Evolutionary conservation across 2,888 invertebrate species (phyloP).

Genomic region (Embidobia sp.): DNA sequence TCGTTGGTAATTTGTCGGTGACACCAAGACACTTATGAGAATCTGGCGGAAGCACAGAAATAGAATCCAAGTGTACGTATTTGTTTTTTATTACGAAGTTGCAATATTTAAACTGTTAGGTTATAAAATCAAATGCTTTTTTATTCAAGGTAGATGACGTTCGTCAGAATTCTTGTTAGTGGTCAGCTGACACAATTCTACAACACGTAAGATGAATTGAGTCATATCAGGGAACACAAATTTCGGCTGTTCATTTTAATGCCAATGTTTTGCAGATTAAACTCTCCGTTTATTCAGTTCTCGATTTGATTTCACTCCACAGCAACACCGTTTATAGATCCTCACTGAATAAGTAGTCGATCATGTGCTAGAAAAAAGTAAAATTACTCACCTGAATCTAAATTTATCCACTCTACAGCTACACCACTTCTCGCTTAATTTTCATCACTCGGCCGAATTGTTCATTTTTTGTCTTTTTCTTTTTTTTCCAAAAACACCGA

Average conservation of each 20-base stretch:
- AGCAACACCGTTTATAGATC: conserved; percentile 1
- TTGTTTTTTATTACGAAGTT: too few species aligned
- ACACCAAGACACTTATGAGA: too few species aligned
- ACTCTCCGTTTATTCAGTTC: conserved; percentile 18
- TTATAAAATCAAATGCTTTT: too few species aligned
- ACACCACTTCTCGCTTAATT: conserved; percentile 75
- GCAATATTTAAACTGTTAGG: too few species aligned
- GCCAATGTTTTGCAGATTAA: conserved; percentile 9
- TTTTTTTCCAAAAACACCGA: conserved; percentile 57
- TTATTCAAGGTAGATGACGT: too few species aligned
- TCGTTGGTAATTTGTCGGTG: too few species aligned
- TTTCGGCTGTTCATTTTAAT: conserved; percentile 15
- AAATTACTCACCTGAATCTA: conserved; percentile 73
- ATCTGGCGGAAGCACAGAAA: too few species aligned
- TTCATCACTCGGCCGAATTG: conserved; percentile 72
- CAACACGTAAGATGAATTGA: conserved; percentile 3
- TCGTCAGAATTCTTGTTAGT: too few species aligned
- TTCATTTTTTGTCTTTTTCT: conserved; percentile 70
- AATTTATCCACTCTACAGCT: conserved; percentile 72
- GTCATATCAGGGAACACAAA: neutral
- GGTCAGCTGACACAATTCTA: too few species aligned
- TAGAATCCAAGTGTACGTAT: too few species aligned
- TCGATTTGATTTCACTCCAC: conserved; percentile 16
- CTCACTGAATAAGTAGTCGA: conserved; percentile 8
- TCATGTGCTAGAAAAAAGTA: conserved; percentile 21